Evolutionary conservation across 2,888 invertebrate species (phyloP), one percentile per base, ranked within the genome.

Genomic region (Amphipyra berbera): DNA sequence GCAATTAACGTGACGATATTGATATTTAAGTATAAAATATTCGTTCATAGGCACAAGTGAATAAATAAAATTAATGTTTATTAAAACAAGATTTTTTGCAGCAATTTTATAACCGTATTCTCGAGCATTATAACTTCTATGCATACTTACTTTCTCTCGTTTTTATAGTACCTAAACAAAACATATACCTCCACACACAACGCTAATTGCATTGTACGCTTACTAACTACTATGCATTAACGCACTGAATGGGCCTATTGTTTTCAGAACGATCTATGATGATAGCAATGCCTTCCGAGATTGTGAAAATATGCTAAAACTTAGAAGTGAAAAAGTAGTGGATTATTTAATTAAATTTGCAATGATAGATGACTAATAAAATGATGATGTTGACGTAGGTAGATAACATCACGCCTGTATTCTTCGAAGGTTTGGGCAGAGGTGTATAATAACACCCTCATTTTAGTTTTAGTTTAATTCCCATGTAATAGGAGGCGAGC

Each of bases 161-260:
- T 61, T 60, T 58, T 55, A 14, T 38, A 48, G 27, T 42, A 15
- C n/a, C 27, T 14, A 30, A 9, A 53, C 13, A 54, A 60, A 55
- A 53, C 40, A 49, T 42, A 35, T 46, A 61, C 30, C 45, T 21
- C 58, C 53, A 63, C 52, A 53, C 21, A 64, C 35, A 21, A 21
- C 49, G 59, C 53, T 70, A 73, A 79, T 79, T 73, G 53, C 60
- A 68, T 50, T 54, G 46, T 64, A 52, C 52, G 47, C 50, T 49
- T 54, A 45, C 55, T 57, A 47, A 61, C 47, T 44, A 37, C 60
- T 48, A 41, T 50, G 42, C 66, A 62, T 61, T 64, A 65, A 46
- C 53, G 21, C 46, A 41, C 5, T 56, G 50, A 68, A 79, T 62
- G 53, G 54, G 15, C 48, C 68, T 64, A 68, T 78, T 78, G 77